Evolutionary conservation across 2,888 invertebrate species (phyloP), one percentile per base, ranked within the genome.

Genomic region (Oscheius onirici): DNA sequence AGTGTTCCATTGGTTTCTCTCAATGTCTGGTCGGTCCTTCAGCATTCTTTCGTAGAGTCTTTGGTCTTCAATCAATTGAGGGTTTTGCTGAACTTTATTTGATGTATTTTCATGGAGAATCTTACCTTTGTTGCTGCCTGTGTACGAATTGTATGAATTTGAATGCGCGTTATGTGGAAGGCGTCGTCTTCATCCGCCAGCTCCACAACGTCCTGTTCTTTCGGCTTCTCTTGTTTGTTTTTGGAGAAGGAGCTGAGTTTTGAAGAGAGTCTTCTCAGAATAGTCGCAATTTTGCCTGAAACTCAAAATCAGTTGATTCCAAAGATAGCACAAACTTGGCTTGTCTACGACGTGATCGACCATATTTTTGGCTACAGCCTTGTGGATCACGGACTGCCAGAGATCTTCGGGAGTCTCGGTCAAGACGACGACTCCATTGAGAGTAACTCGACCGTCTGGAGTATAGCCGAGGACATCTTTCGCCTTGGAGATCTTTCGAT

Each of bases 381-480:
- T 77, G 52, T 77, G 66, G n/a, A 79, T 74, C 40, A 77, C 67
- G 17, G 57, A 72, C 46, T 71, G 73, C 79, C 79, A 79, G 57
- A 79, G 71, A 11, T 77, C 74, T 20, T 79, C 74, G 0, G 73
- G 72, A 13, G 72, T 34, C 34, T 67, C 60, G 24, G 71, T 73
- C 11, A 68, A 73, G 13, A 73, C 24, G 0, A 77, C 76, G 22
- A 69, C 73, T 11, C 79, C 79, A 49, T 80, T 77, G 0, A 80
- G 66, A 22, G 76, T 69, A 10, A 80, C 67, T 10, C 81, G 72
- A 1, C 81, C 81, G 55, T 80, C 77, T 24, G 68, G 44, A 3
- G 73, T 76, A 70, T 81, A 81, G 2, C 46, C 22, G n/a, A 44
- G 24, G 17, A 46, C 15, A 20, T 63, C 81, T 77, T 34, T 34